These are phyloP conservation scores for Phaonia tiefii DNA, from an alignment of 2,888 invertebrate species.

Conservation along the genomic window DNA sequence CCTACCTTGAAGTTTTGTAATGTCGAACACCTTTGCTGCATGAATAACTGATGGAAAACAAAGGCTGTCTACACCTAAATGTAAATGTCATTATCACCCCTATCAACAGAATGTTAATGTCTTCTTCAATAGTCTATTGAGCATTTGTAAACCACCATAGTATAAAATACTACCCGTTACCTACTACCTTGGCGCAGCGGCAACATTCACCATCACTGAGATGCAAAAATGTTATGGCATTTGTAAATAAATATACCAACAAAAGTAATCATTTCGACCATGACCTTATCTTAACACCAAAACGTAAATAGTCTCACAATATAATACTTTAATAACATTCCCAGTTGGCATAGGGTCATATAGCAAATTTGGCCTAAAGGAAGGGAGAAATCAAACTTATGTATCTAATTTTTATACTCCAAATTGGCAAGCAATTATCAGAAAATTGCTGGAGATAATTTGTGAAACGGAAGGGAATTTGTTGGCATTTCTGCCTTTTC, in stretches of 20 bases:
- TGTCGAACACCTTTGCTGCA: no score
- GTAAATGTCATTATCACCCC: not conserved
- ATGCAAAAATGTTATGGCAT: no score
- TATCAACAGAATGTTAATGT: not conserved
- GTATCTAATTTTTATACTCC: no score
- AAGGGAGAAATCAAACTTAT: not conserved
- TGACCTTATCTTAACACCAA: constrained; percentile 28
- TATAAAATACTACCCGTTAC: not conserved
- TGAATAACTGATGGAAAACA: no score
- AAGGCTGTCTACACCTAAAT: no score
- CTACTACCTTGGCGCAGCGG: not conserved
- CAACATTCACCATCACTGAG: not conserved
- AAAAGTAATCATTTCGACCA: constrained; percentile 24
- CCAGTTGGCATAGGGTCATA: not conserved
- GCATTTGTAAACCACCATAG: no score
- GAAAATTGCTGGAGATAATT: not conserved
- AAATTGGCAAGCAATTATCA: not conserved
- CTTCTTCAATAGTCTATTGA: not conserved
- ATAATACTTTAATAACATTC: not conserved
- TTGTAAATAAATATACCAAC: constrained; percentile 12
- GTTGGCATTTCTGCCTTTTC: no score
- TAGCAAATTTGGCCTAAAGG: not conserved
- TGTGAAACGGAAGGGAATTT: not conserved
- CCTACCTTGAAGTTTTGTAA: no score
- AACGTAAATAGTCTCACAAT: constrained; percentile 11